A percentile compares a stretch with the other conserved stretches of the same genome.
These are phyloP conservation scores for Miniopterus natalensis DNA, from an alignment of 2,113 vertebrate genomes.

Conservation along the genomic window DNA sequence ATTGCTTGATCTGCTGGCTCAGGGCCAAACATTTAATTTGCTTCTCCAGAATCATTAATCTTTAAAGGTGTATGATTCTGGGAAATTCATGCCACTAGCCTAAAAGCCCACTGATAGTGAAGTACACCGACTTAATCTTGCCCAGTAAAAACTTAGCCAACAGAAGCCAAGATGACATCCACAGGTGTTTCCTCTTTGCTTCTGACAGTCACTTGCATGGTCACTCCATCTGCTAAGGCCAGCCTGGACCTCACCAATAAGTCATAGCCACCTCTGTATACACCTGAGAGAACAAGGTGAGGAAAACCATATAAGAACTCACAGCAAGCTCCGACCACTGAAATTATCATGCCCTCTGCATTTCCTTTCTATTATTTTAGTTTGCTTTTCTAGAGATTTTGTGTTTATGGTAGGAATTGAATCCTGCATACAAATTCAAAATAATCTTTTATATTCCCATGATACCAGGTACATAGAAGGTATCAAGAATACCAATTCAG, in stretches of 20 bases:
- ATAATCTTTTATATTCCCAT: slow-evolving; percentile 8
- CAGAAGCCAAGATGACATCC: slow-evolving; percentile 96
- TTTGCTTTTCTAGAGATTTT: slow-evolving; percentile 54
- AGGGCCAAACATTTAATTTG: slow-evolving; percentile 71
- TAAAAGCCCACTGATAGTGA: slow-evolving; percentile 47
- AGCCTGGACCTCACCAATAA: slow-evolving; percentile 94
- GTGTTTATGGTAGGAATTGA: not conserved
- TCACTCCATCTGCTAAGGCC: slow-evolving; percentile 96
- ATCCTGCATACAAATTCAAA: not conserved
- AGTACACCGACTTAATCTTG: not conserved
- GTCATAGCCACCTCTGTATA: slow-evolving; percentile 94
- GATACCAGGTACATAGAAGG: slow-evolving; percentile 64
- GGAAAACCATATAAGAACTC: slow-evolving; percentile 41
- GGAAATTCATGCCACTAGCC: slow-evolving; percentile 51
- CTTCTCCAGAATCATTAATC: slow-evolving; percentile 64
- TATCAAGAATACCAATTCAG: not conserved
- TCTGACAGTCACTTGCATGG: slow-evolving; percentile 98
- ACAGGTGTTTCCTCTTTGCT: slow-evolving; percentile 93
- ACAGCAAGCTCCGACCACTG: not conserved
- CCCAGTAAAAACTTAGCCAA: slow-evolving; percentile 89
- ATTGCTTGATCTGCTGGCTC: slow-evolving; percentile 79
- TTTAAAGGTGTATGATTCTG: slow-evolving; percentile 50
- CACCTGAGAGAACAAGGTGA: slow-evolving; percentile 88
- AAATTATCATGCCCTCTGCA: slow-evolving; percentile 11
- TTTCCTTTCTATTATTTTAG: slow-evolving; percentile 71